Evolutionary conservation across 2,888 invertebrate genomes (phyloP), one percentile per base, ranked within the genome.

Genomic region (Crepidodera aurea): DNA sequence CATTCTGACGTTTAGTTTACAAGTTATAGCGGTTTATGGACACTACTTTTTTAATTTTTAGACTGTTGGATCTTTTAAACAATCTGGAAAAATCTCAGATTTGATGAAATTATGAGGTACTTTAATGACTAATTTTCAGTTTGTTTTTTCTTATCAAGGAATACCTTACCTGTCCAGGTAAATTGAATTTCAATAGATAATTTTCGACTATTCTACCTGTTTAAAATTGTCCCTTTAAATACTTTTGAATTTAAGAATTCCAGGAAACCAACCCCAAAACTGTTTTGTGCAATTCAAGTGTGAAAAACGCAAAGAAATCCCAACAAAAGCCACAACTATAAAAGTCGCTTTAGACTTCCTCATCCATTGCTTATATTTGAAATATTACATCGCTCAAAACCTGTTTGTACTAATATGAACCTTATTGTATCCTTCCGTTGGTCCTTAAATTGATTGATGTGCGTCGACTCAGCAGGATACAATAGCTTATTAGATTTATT

Each of bases 231-330:
- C 27, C 37, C 25, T 56, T 63, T 55, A 56, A 63, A 54, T 16
- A 56, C 51, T 51, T 60, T 63, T 51, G 39, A 60, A 62, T 64
- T 57, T 48, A 53, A 56, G 57, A 63, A 57, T 59, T 67, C 57
- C 58, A 56, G 29, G 51, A 56, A 68, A 55, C 54, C 16, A 53
- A 40, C 48, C 56, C 51, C 53, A 56, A 22, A 51, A 67, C 62
- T 71, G 74, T 73, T 73, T 75, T 73, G 73, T 74, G 70, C 73
- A 74, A 73, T 71, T 73, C 73, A 71, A 72, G 72, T 72, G 72
- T 75, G 70, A 72, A 67, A 72, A 74, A 70, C 68, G 70, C 67
- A 68, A 65, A 72, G 69, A 60, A 59, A 62, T 64, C n/a, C 27
- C 60, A 58, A 75, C 74, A 74, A 74, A 67, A 66, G 63, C 34